These are phyloP conservation scores for Iselma pallidipennis DNA, from an alignment of 2,888 invertebrate genomes.

Conservation along the genomic window DNA sequence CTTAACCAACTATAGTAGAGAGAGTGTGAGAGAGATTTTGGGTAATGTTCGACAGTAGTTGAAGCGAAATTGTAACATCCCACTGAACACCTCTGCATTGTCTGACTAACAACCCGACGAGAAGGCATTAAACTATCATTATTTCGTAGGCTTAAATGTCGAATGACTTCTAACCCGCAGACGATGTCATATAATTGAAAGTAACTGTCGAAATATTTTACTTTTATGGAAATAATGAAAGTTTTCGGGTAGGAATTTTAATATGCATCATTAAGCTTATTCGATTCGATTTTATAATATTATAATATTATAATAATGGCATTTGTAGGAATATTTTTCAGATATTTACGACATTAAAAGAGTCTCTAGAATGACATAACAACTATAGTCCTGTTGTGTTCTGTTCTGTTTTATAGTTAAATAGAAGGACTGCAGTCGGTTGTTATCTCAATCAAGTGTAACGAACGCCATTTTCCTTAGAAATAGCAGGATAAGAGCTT, in stretches of 20 bases:
- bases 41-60: background rate
- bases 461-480: constrained; percentile 37
- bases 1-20: no score
- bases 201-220: background rate
- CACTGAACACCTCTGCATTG: constrained; percentile 27
- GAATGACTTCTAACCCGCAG: background rate
- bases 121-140: constrained; percentile 24
- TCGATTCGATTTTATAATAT: no score
- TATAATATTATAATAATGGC: no score
- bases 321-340: no score
- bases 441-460: constrained; percentile 42
- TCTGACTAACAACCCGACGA: constrained; percentile 15
- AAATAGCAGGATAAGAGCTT: constrained; percentile 45
- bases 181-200: background rate
- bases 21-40: background rate
- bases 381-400: constrained; percentile 6
- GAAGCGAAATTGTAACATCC: constrained; percentile 21
- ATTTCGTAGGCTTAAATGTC: constrained; percentile 16
- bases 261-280: no score
- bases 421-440: constrained; percentile 27
- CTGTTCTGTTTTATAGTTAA: constrained; percentile 17
- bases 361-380: no score
- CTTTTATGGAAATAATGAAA: background rate
- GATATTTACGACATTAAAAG: no score
- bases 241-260: background rate